These are phyloP conservation scores for Parazoanthus darwini DNA, from an alignment of 92 coral and sea anemone species.

Conservation along the genomic window DNA sequence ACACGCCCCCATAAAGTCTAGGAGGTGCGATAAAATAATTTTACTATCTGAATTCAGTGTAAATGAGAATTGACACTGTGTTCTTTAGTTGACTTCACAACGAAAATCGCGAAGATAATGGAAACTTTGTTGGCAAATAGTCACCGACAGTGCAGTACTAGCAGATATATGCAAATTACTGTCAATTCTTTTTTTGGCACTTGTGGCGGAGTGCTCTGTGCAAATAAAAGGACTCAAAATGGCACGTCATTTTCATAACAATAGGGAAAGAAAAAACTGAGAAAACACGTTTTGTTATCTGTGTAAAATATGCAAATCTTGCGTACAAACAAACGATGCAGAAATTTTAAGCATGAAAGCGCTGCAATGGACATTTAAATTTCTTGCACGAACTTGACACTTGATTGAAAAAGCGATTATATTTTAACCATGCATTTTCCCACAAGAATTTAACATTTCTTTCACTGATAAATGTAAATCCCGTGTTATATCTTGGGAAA, in stretches of 20 bases:
- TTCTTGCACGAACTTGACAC: not conserved
- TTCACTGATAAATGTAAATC: not conserved
- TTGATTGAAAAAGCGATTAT: not conserved
- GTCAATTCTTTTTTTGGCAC: not conserved
- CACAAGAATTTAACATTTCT: not conserved
- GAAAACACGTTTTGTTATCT: conserved; percentile 40
- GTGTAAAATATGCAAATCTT: conserved; percentile 33
- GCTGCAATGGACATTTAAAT: not conserved
- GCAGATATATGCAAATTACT: not conserved
- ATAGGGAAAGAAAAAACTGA: conserved; percentile 37
- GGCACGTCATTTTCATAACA: conserved; percentile 39
- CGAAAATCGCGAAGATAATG: not conserved
- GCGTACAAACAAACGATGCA: conserved; percentile 33
- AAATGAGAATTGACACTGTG: not conserved
- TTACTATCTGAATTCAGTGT: not conserved
- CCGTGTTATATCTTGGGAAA: not conserved
- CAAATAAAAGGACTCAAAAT: conserved; percentile 31
- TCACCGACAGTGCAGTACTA: not conserved
- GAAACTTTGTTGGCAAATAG: not conserved
- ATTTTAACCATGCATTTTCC: not conserved
- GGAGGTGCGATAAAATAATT: conserved; percentile 15
- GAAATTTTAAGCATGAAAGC: not conserved
- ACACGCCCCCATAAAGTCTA: conserved; percentile 37
- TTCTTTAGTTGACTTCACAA: not conserved
- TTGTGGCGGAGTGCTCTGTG: conserved; percentile 4